phyloP scores from a whole-genome alignment of 2,888 invertebrate species.

The Abrostola tripartita region DNA sequence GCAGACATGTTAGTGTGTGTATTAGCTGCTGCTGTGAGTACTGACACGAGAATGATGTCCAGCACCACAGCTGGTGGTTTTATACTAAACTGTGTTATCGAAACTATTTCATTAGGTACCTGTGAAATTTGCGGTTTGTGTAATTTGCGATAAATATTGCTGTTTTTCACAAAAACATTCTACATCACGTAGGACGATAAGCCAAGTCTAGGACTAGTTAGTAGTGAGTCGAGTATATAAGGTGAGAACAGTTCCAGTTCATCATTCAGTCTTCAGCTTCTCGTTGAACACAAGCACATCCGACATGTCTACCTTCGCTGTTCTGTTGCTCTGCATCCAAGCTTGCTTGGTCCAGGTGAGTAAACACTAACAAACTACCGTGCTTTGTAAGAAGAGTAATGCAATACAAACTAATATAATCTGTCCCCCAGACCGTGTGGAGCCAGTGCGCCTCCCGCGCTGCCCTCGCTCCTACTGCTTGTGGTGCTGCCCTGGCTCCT shows the following conservation, averaged over 20 bases:
- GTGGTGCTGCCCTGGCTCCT: background rate
- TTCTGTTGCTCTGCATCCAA: constrained; percentile 59
- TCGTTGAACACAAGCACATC: constrained; percentile 14
- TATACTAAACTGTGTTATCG: constrained; percentile 25
- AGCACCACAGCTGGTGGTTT: background rate
- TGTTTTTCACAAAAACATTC: constrained; percentile 1
- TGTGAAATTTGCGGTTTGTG: constrained; percentile 1
- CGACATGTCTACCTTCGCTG: constrained; percentile 56
- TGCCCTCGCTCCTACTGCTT: background rate
- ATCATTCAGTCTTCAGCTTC: constrained; percentile 11
- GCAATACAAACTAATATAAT: background rate
- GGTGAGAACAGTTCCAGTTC: constrained; percentile 3
- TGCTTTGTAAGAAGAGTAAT: background rate
- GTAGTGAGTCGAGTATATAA: constrained; percentile 4
- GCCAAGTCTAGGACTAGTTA: background rate
- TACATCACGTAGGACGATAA: constrained; percentile 6
- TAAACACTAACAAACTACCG: background rate
- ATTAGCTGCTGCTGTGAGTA: background rate
- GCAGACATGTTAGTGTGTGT: constrained; percentile 19
- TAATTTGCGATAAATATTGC: constrained; percentile 4
- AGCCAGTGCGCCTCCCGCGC: constrained; percentile 30
- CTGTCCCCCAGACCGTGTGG: constrained; percentile 41
- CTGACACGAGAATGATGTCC: constrained; percentile 19
- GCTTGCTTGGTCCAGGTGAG: constrained; percentile 65
- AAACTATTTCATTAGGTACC: constrained; percentile 11